These are phyloP conservation scores for Spodoptera frugiperda DNA, from an alignment of 1,140 invertebrate genomes.

Conservation along the genomic window DNA sequence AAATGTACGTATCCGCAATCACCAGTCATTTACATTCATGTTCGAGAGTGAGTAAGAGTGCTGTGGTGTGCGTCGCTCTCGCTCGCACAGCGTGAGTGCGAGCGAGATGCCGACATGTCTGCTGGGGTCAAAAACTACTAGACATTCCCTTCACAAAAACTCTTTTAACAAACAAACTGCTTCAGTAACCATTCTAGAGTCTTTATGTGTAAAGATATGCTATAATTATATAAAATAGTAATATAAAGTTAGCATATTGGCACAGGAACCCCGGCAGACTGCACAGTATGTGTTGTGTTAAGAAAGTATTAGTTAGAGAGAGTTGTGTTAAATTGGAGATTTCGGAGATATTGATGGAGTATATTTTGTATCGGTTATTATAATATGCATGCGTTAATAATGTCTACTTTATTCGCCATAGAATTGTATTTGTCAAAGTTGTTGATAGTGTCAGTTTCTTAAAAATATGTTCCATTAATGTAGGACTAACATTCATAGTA, in stretches of 20 bases:
- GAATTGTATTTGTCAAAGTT: slow-evolving; percentile 21
- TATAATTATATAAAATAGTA: not conserved
- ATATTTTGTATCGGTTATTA: slow-evolving; percentile 20
- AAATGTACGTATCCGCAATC: slow-evolving; percentile 86
- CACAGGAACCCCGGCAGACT: not conserved
- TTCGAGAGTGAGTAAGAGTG: slow-evolving; percentile 57
- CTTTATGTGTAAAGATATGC: not conserved
- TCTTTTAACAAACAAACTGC: too few species aligned
- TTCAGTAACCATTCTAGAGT: not conserved
- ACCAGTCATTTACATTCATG: slow-evolving; percentile 73
- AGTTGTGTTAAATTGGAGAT: slow-evolving; percentile 15
- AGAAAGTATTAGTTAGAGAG: slow-evolving; percentile 42
- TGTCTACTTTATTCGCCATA: slow-evolving; percentile 25
- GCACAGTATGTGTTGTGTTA: slow-evolving; percentile 39
- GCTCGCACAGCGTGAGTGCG: not conserved
- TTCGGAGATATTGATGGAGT: slow-evolving; percentile 35
- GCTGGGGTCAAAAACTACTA: slow-evolving; percentile 3
- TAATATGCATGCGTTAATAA: slow-evolving; percentile 29
- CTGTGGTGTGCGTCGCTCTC: slow-evolving; percentile 4
- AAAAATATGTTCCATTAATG: too few species aligned
- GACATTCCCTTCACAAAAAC: too few species aligned
- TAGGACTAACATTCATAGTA: too few species aligned
- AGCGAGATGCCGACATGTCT: slow-evolving; percentile 14
- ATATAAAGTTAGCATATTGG: not conserved
- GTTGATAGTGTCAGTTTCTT: too few species aligned